Evolutionary conservation across 2,113 vertebrate species (phyloP).

Genomic region (Hypocryptadius cinnamomeus): DNA sequence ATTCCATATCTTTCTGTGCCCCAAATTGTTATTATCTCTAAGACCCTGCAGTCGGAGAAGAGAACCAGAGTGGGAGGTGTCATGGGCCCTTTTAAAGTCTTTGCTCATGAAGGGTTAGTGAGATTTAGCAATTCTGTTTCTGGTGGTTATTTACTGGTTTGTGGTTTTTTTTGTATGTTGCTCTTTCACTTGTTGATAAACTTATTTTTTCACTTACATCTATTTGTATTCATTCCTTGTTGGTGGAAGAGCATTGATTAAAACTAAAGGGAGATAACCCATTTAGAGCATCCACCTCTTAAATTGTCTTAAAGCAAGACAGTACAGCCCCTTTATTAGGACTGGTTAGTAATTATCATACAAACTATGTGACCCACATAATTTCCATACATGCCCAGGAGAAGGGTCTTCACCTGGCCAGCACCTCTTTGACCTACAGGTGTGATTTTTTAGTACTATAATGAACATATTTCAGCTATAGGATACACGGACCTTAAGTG

Average conservation of each 20-base stretch:
- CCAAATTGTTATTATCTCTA: not conserved
- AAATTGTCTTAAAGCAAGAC: not conserved
- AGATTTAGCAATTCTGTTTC: not conserved
- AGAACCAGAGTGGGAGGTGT: fast-evolving
- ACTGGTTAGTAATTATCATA: not conserved
- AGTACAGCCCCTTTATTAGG: not conserved
- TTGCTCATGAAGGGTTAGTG: fast-evolving
- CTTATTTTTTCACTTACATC: not conserved
- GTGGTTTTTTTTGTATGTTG: not conserved
- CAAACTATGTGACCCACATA: not conserved
- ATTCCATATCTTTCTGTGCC: not conserved
- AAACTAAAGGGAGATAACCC: not conserved
- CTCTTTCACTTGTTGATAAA: not conserved
- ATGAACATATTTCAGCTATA: not conserved
- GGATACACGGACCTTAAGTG: not conserved
- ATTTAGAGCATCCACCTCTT: not conserved
- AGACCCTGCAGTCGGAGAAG: not conserved
- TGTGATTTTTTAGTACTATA: not conserved
- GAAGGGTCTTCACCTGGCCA: not conserved
- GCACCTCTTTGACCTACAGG: not conserved
- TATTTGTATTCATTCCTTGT: not conserved
- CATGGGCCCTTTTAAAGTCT: fast-evolving
- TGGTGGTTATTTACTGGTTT: not conserved
- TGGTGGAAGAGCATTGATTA: not conserved
- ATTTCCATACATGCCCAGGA: no score